These are phyloP conservation scores for Chloroceryle amazona DNA, from an alignment of 2,797 vertebrate genomes.

Conservation along the genomic window DNA sequence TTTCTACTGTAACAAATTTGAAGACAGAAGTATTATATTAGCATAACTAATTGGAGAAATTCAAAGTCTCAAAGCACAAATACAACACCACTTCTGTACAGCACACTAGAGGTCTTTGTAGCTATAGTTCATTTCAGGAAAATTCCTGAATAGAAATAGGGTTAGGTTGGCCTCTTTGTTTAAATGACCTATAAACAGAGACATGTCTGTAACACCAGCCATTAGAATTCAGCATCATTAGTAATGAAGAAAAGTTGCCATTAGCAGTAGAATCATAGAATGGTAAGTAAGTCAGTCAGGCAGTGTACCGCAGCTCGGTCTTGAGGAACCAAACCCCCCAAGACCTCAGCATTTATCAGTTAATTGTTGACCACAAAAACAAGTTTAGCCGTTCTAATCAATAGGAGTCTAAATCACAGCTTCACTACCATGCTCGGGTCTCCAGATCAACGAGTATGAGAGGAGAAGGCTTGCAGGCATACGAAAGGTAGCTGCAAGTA, in stretches of 20 bases:
- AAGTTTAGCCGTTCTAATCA: not conserved
- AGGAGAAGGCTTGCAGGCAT: not conserved
- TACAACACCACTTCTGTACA: conserved; percentile 19
- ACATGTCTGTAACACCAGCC: conserved; percentile 8
- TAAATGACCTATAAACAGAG: conserved; percentile 45
- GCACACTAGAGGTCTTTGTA: conserved; percentile 48
- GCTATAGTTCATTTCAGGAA: conserved; percentile 39
- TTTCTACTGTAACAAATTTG: conserved; percentile 27
- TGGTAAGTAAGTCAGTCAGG: not conserved
- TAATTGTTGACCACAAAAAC: not conserved
- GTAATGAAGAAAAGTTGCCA: not conserved
- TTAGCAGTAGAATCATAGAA: not conserved
- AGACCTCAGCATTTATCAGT: not conserved
- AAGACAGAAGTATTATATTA: conserved; percentile 48
- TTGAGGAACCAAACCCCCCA: not conserved
- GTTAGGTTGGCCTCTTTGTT: conserved; percentile 36
- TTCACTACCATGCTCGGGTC: not conserved
- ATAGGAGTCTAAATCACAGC: not conserved
- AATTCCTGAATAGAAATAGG: conserved; percentile 50
- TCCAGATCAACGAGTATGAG: not conserved
- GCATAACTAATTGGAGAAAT: conserved; percentile 50
- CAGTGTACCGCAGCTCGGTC: not conserved
- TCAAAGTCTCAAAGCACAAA: conserved; percentile 11
- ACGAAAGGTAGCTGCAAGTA: not conserved
- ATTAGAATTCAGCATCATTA: conserved; percentile 7